These are phyloP conservation scores for Morpho deidamia DNA, from an alignment of 2,888 invertebrate species.

Conservation along the genomic window DNA sequence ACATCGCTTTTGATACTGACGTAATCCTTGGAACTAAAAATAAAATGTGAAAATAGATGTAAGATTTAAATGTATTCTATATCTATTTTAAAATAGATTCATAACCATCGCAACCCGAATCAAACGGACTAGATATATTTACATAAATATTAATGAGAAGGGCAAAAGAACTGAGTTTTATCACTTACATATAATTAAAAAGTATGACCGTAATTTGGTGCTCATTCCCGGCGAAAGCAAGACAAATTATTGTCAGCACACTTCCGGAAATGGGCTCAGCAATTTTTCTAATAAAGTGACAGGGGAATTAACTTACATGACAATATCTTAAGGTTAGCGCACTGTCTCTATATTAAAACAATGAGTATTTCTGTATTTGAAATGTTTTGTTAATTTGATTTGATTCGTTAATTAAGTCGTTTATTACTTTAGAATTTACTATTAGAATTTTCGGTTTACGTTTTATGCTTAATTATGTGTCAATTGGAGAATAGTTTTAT, in stretches of 20 bases:
- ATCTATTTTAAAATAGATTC: too few relatives aligned
- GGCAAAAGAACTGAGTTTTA: not conserved
- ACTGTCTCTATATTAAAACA: too few relatives aligned
- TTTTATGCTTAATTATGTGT: too few relatives aligned
- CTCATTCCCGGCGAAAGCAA: slow-evolving; percentile 22
- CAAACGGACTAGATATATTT: not conserved
- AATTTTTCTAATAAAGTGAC: slow-evolving; percentile 1
- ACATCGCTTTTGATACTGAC: slow-evolving; percentile 9
- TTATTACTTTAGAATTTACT: too few relatives aligned
- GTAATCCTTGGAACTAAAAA: not conserved
- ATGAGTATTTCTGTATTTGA: too few relatives aligned
- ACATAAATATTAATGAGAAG: not conserved
- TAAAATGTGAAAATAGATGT: not conserved
- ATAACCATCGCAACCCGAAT: not conserved
- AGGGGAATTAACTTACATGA: too few relatives aligned
- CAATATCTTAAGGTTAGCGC: too few relatives aligned
- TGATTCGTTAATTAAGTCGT: too few relatives aligned
- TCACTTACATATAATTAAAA: slow-evolving; percentile 25
- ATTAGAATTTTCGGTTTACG: too few relatives aligned
- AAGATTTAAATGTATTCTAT: too few relatives aligned
- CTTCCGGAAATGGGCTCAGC: slow-evolving; percentile 12
- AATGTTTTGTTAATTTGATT: too few relatives aligned
- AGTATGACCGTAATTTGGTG: slow-evolving; percentile 21
- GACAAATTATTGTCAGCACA: slow-evolving; percentile 15
- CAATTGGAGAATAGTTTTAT: too few relatives aligned